Conservation (phyloP, 2,888 invertebrate species). For the Toxonevra muliebris region DNA sequence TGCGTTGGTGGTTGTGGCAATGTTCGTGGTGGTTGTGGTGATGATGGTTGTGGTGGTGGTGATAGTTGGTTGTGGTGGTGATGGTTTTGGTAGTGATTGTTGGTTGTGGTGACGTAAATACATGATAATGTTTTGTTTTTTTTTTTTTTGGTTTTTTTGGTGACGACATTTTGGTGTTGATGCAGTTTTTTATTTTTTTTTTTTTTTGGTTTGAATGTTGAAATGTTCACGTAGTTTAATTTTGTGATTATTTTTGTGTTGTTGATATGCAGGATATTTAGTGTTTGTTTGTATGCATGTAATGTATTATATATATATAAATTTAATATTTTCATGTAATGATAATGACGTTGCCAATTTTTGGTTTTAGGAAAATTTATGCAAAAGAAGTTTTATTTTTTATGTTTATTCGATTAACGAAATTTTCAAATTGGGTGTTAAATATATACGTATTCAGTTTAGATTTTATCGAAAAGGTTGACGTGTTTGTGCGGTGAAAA, state of each 20-base stretch:
- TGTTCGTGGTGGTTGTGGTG: constrained; percentile 27
- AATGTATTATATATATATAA: no score
- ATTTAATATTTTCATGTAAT: no score
- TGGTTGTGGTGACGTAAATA: constrained; percentile 20
- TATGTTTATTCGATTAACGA: no score
- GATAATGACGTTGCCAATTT: no score
- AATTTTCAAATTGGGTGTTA: no score
- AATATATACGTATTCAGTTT: no score
- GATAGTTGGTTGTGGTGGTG: constrained; percentile 13
- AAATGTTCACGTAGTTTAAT: neutral
- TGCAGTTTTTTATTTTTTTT: no score
- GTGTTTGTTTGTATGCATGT: constrained; percentile 7
- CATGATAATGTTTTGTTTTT: constrained; percentile 20
- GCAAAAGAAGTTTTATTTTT: no score
- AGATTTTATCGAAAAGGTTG: no score
- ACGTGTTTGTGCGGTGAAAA: no score
- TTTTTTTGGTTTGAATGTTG: neutral
- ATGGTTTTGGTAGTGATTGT: constrained; percentile 20
- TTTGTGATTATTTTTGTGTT: neutral
- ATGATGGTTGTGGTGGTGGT: constrained; percentile 27
- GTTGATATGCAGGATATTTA: neutral
- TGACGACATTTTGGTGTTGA: constrained; percentile 17
- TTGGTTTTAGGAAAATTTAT: no score
- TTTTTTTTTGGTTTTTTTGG: constrained; percentile 5
- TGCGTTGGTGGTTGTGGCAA: constrained; percentile 29